Base-by-base conservation (phyloP, 1,140 invertebrate species). In the Melanaphis sacchari region DNA sequence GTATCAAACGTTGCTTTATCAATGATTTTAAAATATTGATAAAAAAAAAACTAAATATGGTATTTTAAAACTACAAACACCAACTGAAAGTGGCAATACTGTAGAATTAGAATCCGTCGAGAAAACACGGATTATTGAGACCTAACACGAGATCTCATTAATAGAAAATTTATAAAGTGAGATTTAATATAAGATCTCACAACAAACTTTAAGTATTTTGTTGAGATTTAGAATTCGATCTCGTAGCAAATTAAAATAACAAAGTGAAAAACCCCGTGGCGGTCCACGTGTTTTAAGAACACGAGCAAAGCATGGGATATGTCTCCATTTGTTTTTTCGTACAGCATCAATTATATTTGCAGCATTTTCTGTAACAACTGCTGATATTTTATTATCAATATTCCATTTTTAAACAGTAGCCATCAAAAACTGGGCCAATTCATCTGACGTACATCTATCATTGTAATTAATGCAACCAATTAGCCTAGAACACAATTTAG, bases 11-110 rank as follows among this genome's bases (percentile, higher is more conserved):
- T 81, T n/a, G 36, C 76, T 81, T 81, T 81, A 81, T 81, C 76
- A 81, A 81, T 81, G 76, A 81, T 81, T 81, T 81, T 81, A 81
- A 81, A 81, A 81, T 81, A 81, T 81, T 81, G 76, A 81, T 81
- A 36, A 81, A 81, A 81, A 81, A 81, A 81, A 81, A 81, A 76
- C 6, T 26, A 11, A 76, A 81, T 81, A 38, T 18, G 76, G 31
- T n/a, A 81, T 81, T 81, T 81, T 15, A 36, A 81, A 15, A 36
- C 76, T 81, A 81, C 76, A 81, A 81, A 81, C 76, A 81, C 76
- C 76, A 36, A 81, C 15, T 81, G 11, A n/a, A 81, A 81, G 76
- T 38, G n/a, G 76, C 21, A 81, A 36, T 36, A 81, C 76, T 81
- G 76, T 81, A 81, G 36, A 18, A 15, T 18, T 36, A 36, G 76